Evolutionary conservation across 2,797 vertebrate genomes (phyloP).

Genomic region (Apogon hyalosoma): DNA sequence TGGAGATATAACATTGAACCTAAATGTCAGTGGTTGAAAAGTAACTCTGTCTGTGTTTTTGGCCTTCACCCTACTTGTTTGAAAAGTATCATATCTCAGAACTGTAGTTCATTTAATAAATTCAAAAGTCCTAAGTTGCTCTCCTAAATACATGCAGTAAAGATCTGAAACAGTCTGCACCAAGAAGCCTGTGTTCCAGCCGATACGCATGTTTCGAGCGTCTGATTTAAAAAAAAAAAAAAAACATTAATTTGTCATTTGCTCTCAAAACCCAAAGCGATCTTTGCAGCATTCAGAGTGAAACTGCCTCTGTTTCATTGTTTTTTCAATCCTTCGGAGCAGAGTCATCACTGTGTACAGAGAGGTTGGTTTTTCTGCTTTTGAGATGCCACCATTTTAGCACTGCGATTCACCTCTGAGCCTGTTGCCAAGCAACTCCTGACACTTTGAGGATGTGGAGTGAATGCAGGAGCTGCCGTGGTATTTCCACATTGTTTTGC

Average conservation of each 20-base stretch:
- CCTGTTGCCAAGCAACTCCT: constrained; percentile 77
- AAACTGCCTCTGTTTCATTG: background rate
- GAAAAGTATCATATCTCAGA: constrained; percentile 13
- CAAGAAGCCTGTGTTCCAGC: background rate
- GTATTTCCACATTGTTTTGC: constrained; percentile 22
- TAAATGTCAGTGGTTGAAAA: no score
- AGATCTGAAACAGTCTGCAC: constrained; percentile 15
- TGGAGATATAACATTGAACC: no score
- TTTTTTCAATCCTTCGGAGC: constrained; percentile 1
- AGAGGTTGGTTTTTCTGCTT: constrained; percentile 36
- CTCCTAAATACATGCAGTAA: constrained; percentile 36
- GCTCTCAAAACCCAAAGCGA: background rate
- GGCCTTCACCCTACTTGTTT: background rate
- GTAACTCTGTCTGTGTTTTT: no score
- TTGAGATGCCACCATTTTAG: constrained; percentile 62
- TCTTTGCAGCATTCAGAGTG: constrained; percentile 5
- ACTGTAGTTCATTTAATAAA: constrained; percentile 14
- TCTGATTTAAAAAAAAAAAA: background rate
- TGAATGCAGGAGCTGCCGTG: constrained; percentile 37
- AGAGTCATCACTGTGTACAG: constrained; percentile 19
- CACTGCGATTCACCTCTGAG: constrained; percentile 66
- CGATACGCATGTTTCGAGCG: constrained; percentile 7
- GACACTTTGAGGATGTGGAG: constrained; percentile 62
- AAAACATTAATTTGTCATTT: constrained; percentile 44
- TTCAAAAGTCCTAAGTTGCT: constrained; percentile 31